Base-by-base conservation (phyloP, 2,113 vertebrate genomes). In the Nothoprocta pentlandii region DNA sequence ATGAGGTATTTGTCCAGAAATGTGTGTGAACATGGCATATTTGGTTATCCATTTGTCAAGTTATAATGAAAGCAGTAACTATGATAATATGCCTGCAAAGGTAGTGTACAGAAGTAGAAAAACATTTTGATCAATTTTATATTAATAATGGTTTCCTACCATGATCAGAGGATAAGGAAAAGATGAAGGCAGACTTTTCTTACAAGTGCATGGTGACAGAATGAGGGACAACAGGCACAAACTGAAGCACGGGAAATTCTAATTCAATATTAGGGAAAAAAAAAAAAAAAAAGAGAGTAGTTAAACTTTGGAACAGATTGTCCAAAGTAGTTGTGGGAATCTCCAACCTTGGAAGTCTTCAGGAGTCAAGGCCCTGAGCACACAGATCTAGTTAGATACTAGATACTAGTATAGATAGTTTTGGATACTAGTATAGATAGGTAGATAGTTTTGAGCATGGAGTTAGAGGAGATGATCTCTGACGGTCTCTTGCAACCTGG, bases 1-100 rank as follows among this genome's bases (percentile, higher is more conserved):
- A 99, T 95, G 99, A 99, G 99, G 99, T 99, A 98, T 98, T 90
- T 87, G 64, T 46, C 84, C 85, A 44, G 46, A 80, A 82, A 32
- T 21, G 16, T 63, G 7, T 46, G 16, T 76, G 62, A 89, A 42
- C 9, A 3, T 6, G 39, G 42, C 9, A 1, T 58, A 41, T 54
- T 84, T 76, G 34, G 42, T 84, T 25, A 51, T 23, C 78, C 41
- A 20, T 28, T 5, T 53, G 12, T 71, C 15, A 10, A 62, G 30
- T 44, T 89, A 12, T 36, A 80, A 61, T 84, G 62, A 81, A 87
- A 80, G 32, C 17, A 49, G 46, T 30, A 53, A 14, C 22, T 58
- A 3, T 16, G 28, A 28, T 7, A n/a, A 3, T 15, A 17, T 44
- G 58, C n/a, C 25, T 49, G 46, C 46, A 41, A 80, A 88, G 78